Base-by-base conservation (phyloP, 53 echinoderm and acorn worm genomes). In the Zoroaster sp. region DNA sequence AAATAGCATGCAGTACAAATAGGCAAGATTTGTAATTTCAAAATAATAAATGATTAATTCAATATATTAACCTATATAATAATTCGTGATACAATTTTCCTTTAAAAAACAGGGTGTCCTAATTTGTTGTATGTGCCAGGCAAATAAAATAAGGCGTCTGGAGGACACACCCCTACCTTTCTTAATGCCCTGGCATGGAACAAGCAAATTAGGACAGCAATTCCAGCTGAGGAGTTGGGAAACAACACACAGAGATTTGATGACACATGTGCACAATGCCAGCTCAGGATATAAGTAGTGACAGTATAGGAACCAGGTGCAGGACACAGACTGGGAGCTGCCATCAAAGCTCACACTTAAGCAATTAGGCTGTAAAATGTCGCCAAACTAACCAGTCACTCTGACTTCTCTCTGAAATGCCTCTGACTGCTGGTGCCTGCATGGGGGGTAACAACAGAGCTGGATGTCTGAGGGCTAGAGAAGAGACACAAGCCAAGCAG, bases 291-390 rank as follows among this genome's bases (percentile, higher is more conserved):
- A 81, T 81, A 41, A 32, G 41, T 81, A 37, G 42, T 81, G 81
- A 81, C 81, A 81, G 81, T 66, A 81, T 66, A 81, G 81, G 81
- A 81, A 81, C 81, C 81, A 81, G 81, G 81, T 81, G 81, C 38
- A 66, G 31, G 31, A 21, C 81, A 40, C 41, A 9, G 81, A 81
- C 42, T 66, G 30, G 36, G 21, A 78, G 35, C 81, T 81, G 41
- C 81, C 81, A 40, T 66, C 67, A 66, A 39, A 81, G 43, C 38
- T 67, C 81, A 81, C 81, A 81, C 81, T 81, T 66, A 37, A 39
- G 34, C 66, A 81, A 81, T 81, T 81, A 66, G 39, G 59, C 76
- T 41, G 51, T 34, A 4, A 76, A 76, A 76, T 76, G 76, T 76
- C 76, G 32, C 47, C 76, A 31, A 46, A 76, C 76, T 47, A 76